Percentiles rank a stretch among this genome's conserved stretches.
phyloP scores from a whole-genome alignment of 2,797 vertebrate species.

The Micropoecilia bifurca region DNA sequence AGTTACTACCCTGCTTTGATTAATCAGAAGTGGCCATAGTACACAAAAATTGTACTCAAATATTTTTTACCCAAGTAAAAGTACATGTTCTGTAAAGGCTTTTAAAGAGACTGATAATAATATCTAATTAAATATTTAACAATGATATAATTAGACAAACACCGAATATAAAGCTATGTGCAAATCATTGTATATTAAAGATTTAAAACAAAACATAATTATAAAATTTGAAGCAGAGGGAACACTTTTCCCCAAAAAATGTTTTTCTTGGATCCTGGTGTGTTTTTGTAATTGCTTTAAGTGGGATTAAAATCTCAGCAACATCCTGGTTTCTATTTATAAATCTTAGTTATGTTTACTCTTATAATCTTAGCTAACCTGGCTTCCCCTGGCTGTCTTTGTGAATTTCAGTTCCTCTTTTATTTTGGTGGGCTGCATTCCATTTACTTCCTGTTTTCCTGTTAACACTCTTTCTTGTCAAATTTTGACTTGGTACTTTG shows the following conservation, averaged over 20 bases:
- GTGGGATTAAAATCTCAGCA: background rate
- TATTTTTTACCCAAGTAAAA: no score
- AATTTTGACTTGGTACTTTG: background rate
- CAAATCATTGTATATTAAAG: no score
- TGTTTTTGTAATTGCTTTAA: background rate
- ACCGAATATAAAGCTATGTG: no score
- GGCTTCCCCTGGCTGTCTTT: background rate
- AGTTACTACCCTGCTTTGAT: background rate
- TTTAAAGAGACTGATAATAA: no score
- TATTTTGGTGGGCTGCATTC: background rate
- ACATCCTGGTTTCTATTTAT: background rate
- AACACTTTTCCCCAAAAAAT: background rate
- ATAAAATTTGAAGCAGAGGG: no score
- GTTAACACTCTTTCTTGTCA: background rate
- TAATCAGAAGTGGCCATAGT: no score
- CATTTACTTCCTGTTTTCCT: background rate
- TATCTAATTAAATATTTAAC: no score
- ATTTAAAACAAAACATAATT: background rate
- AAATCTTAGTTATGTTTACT: background rate
- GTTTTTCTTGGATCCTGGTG: background rate
- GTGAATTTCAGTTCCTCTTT: background rate
- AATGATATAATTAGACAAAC: no score
- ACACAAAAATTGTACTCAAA: no score
- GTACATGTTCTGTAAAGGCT: no score
- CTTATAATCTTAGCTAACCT: background rate